Percentiles rank a stretch among this genome's conserved stretches.
phyloP scores from a whole-genome alignment of 1,140 invertebrate genomes.

The Aphaenogaster floridana region DNA sequence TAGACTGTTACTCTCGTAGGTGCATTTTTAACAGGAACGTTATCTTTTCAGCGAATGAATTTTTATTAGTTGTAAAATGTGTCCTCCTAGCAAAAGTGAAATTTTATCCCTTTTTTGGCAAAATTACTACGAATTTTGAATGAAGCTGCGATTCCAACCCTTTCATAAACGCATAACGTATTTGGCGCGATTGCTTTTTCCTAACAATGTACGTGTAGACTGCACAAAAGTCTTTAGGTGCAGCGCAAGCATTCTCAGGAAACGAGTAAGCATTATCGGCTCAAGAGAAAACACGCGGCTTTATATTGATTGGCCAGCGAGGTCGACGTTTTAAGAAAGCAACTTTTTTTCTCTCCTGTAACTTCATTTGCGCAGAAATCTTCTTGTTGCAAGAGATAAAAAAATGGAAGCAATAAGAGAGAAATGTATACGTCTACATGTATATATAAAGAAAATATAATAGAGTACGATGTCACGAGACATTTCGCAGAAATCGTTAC shows the following conservation, averaged over 20 bases:
- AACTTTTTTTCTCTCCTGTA: neutral
- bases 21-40: neutral
- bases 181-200: conserved; percentile 11
- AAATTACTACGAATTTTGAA: neutral
- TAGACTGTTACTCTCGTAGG: neutral
- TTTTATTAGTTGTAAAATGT: neutral
- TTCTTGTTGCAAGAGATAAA: neutral
- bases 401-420: neutral
- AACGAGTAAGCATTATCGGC: conserved; percentile 54
- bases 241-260: conserved; percentile 48
- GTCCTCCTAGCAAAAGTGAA: neutral
- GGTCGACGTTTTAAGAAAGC: conserved; percentile 46
- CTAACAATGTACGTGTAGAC: conserved; percentile 1
- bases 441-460: conserved; percentile 15
- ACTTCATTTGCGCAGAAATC: conserved; percentile 39
- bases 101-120: neutral
- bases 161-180: neutral
- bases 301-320: conserved; percentile 56
- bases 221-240: conserved; percentile 29
- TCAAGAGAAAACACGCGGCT: conserved; percentile 52
- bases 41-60: neutral
- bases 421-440: neutral
- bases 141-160: neutral
- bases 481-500: conserved; percentile 19
- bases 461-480: neutral